phyloP scores from a whole-genome alignment of 1,140 invertebrate genomes.

The Trichonephila inaurata region DNA sequence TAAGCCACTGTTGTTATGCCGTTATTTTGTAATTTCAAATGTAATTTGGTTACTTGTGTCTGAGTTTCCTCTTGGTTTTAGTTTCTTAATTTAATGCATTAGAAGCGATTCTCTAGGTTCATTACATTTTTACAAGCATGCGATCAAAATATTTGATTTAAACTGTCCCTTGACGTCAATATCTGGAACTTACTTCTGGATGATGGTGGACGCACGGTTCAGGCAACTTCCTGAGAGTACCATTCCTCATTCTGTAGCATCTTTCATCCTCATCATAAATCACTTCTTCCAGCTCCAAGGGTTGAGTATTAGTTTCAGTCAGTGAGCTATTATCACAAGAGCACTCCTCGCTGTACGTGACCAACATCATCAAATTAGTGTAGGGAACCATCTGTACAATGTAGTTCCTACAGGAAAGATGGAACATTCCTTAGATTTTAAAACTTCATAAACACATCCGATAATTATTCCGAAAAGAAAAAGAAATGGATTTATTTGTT shows the following conservation, averaged over 20 bases:
- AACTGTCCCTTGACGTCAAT: not conserved
- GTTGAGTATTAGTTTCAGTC: constrained; percentile 81
- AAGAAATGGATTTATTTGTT: not conserved
- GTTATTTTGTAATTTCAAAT: too few relatives aligned
- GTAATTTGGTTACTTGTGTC: too few relatives aligned
- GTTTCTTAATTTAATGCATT: too few relatives aligned
- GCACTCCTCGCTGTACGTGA: constrained; percentile 92
- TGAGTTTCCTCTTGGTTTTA: too few relatives aligned
- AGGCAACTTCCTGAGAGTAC: constrained; percentile 86
- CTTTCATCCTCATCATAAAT: constrained; percentile 62
- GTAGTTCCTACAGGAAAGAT: constrained; percentile 86
- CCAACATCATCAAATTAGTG: constrained; percentile 93
- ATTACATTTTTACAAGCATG: too few relatives aligned
- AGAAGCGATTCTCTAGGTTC: too few relatives aligned
- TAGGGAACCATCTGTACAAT: constrained; percentile 95
- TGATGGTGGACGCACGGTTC: constrained; percentile 91
- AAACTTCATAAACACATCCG: not conserved
- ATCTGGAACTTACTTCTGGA: constrained; percentile 85
- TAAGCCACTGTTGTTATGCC: too few relatives aligned
- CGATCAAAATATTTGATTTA: not conserved
- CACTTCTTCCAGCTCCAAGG: constrained; percentile 86
- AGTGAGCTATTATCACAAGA: constrained; percentile 86
- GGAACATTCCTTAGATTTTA: constrained; percentile 52
- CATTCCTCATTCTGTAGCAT: constrained; percentile 81
- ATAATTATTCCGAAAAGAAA: too few relatives aligned